These are phyloP conservation scores for Synanthedon tipuliformis DNA, from an alignment of 2,888 invertebrate genomes.

Conservation along the genomic window DNA sequence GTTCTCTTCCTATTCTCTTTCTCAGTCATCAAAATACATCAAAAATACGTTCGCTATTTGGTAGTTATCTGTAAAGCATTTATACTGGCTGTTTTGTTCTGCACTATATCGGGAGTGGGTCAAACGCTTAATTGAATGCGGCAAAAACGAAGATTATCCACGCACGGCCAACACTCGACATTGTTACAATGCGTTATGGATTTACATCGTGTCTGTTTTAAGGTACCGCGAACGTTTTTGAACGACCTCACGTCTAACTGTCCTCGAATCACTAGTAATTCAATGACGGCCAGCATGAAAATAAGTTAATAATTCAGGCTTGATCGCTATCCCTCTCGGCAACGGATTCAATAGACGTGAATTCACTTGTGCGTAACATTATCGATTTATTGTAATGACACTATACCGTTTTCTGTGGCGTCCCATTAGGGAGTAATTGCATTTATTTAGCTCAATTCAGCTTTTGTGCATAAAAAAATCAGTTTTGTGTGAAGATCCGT, in stretches of 20 bases:
- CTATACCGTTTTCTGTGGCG: neutral
- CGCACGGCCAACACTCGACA: slow-evolving; percentile 40
- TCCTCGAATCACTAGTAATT: slow-evolving; percentile 5
- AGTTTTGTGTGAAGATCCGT: too few relatives aligned
- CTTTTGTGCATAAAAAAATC: too few relatives aligned
- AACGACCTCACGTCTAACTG: slow-evolving; percentile 7
- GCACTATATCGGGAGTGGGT: slow-evolving; percentile 40
- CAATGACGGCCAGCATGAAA: slow-evolving; percentile 6
- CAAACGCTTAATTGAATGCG: slow-evolving; percentile 59
- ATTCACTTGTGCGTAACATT: slow-evolving; percentile 21
- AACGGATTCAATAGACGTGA: slow-evolving; percentile 24
- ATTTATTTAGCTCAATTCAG: too few relatives aligned
- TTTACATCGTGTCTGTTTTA: slow-evolving; percentile 15
- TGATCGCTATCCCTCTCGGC: slow-evolving; percentile 11
- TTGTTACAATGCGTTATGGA: slow-evolving; percentile 29
- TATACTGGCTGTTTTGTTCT: slow-evolving; percentile 27
- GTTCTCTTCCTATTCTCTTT: too few relatives aligned
- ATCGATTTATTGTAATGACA: neutral
- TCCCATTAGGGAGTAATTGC: too few relatives aligned
- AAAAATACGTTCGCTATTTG: too few relatives aligned
- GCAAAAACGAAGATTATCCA: slow-evolving; percentile 57
- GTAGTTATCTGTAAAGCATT: neutral
- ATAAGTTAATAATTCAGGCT: slow-evolving; percentile 3
- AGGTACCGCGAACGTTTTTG: neutral
- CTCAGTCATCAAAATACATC: too few relatives aligned